Conservation (phyloP, 2,113 vertebrate genomes). For the Sarotherodon lohbergeri region DNA sequence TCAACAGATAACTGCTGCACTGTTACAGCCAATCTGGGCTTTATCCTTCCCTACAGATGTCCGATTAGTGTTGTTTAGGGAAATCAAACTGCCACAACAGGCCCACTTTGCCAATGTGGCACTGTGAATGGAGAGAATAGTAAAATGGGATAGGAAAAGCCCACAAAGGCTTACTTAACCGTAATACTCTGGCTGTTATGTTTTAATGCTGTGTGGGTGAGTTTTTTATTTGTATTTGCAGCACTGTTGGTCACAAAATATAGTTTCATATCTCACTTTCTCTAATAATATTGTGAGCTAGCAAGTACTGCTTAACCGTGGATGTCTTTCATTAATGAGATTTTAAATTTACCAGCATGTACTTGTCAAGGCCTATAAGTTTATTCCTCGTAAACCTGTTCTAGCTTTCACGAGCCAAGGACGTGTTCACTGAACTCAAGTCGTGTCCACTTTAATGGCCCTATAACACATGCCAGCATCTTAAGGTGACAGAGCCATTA, state of each 20-base stretch:
- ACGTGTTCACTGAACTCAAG: conserved; percentile 11
- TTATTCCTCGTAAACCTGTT: conserved; percentile 30
- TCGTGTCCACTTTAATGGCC: conserved; percentile 11
- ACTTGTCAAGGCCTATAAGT: conserved; percentile 4
- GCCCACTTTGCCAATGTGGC: conserved; percentile 31
- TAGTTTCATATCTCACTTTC: background rate
- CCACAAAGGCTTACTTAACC: conserved; percentile 16
- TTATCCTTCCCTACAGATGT: conserved; percentile 73
- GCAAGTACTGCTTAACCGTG: background rate
- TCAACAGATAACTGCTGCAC: conserved; percentile 54
- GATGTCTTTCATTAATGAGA: conserved; percentile 18
- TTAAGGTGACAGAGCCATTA: background rate
- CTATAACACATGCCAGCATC: background rate
- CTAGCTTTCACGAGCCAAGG: background rate
- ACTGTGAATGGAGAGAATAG: conserved; percentile 17
- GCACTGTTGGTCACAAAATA: background rate
- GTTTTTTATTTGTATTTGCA: background rate
- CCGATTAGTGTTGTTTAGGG: conserved; percentile 69
- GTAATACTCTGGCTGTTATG: background rate
- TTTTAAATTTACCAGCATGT: conserved; percentile 21
- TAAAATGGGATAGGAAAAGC: conserved; percentile 2
- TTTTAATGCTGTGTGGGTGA: background rate
- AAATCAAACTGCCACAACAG: conserved; percentile 55
- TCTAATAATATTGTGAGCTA: background rate
- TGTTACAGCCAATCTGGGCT: conserved; percentile 58